Evolutionary conservation across 2,888 invertebrate species (phyloP).

Genomic region (Eupithecia centaureata): DNA sequence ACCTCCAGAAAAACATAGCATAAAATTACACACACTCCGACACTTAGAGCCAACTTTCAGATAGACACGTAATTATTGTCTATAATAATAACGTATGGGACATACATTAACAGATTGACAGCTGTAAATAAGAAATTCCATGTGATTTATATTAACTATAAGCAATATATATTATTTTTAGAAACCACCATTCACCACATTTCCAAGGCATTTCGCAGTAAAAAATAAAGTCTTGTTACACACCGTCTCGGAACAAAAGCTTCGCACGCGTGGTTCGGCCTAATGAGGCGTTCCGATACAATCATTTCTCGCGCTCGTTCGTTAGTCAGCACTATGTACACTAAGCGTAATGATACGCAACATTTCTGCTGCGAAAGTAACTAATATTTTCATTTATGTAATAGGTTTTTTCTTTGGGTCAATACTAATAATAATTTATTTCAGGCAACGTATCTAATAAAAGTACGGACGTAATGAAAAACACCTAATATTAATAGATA

Average conservation of each 20-base stretch:
- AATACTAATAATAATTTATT: too few relatives aligned
- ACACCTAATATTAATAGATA: too few relatives aligned
- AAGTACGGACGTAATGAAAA: too few relatives aligned
- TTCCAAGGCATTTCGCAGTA: background rate
- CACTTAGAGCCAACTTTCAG: too few relatives aligned
- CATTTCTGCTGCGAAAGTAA: slow-evolving; percentile 37
- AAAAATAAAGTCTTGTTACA: slow-evolving; percentile 15
- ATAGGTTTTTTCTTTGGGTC: background rate
- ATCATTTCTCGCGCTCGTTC: slow-evolving; percentile 62
- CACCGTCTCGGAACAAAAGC: slow-evolving; percentile 25
- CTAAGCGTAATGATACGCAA: slow-evolving; percentile 56
- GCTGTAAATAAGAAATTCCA: too few relatives aligned
- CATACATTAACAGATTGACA: too few relatives aligned
- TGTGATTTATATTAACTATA: too few relatives aligned
- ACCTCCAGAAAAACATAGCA: too few relatives aligned
- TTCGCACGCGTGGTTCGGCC: slow-evolving; percentile 58
- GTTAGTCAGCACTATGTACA: slow-evolving; percentile 67
- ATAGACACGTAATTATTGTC: too few relatives aligned
- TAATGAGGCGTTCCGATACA: slow-evolving; percentile 70
- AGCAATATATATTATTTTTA: background rate
- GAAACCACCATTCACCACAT: background rate
- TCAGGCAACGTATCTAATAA: too few relatives aligned
- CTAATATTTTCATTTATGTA: slow-evolving; percentile 13
- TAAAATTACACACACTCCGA: too few relatives aligned
- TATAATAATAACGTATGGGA: too few relatives aligned